Evolutionary conservation across 2,797 vertebrate species (phyloP).

Genomic region (Crax fasciolata): DNA sequence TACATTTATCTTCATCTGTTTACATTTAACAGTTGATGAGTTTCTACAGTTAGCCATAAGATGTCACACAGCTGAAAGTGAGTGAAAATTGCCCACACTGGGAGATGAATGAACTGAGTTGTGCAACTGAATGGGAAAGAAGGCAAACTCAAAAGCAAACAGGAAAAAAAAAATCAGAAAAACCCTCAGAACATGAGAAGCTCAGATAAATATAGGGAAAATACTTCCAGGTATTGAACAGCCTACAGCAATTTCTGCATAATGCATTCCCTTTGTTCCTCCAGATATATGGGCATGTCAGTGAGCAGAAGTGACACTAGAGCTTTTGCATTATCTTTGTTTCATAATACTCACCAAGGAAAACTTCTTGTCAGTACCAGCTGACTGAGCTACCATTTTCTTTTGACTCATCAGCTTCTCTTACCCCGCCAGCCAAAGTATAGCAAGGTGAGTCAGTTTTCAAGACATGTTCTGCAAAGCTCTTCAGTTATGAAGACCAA

Average conservation of each 20-base stretch:
- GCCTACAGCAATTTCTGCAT: neutral
- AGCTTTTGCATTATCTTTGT: neutral
- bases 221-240: neutral
- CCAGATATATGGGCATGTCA: neutral
- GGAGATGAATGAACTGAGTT: neutral
- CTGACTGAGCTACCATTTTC: neutral
- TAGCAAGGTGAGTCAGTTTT: neutral
- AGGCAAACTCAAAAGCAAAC: neutral
- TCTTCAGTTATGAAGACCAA: neutral
- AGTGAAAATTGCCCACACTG: neutral
- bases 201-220: neutral
- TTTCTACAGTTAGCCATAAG: accelerated
- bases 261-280: neutral
- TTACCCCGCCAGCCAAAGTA: neutral
- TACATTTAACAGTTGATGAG: neutral
- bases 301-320: neutral
- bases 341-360: neutral
- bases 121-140: neutral
- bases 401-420: neutral
- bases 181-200: neutral
- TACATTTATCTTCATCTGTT: constrained; percentile 31
- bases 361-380: neutral
- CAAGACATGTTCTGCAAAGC: neutral
- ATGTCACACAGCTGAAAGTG: neutral
- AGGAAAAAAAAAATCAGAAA: neutral